Evolutionary conservation across 2,113 vertebrate genomes (phyloP), one percentile per base, ranked within the genome.

Genomic region (Chlamydotis undulata): DNA sequence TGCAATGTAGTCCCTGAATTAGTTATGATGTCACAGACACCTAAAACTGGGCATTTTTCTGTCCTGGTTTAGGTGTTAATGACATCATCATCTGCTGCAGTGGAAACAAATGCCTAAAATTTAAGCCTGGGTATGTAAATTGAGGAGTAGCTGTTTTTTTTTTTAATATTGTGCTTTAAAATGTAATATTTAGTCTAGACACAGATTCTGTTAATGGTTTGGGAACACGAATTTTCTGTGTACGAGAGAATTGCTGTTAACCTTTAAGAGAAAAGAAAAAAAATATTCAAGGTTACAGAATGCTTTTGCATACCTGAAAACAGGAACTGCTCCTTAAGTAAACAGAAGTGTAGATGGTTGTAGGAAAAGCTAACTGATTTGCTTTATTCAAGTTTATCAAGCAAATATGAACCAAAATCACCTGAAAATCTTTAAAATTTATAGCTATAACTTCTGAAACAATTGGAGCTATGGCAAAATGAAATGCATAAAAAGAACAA

Each of bases 41-140:
- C 53, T 87, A 64, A 92, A 96, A 61, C 18, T 2, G 59, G 83
- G 41, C 65, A 82, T 90, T 95, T 89, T 96, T 92, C 74, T 95
- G 77, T 81, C 69, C 45, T 95, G 89, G 80, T 96, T 93, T 94
- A 95, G 83, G 92, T 91, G 94, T 89, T 83, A 96, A 78, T 96
- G 92, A 96, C 81, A 87, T 96, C 89, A 96, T 91, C 61, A 91
- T 87, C 53, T 91, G 31, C 64, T 88, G 47, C 50, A 90, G 85
- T 80, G 50, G 83, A 93, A 96, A 87, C 57, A 93, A 94, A 81
- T 47, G 39, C 57, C 83, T 95, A 83, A 91, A 81, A 85, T 87
- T 86, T 80, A 95, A 91, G 68, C 12, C 52, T 31, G 57, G 23
- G 8, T 79, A 61, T 56, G 74, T 93, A 97, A 95, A 89, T 77